Conservation (phyloP, 2,797 vertebrate genomes). For the Cebuella pygmaea region DNA sequence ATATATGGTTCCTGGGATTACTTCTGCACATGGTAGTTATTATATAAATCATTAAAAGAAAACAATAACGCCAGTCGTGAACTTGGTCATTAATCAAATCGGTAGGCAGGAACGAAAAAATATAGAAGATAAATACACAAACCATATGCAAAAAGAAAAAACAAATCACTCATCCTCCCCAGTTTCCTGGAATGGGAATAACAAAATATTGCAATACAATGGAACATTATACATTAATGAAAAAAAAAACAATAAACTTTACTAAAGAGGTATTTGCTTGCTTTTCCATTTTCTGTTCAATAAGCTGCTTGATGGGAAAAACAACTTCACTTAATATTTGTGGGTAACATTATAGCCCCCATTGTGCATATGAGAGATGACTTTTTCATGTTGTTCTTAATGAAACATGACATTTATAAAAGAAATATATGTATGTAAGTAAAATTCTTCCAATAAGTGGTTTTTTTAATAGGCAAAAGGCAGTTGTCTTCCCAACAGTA, state of each 20-base stretch:
- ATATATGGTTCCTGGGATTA: background rate
- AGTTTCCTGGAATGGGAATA: constrained; percentile 44
- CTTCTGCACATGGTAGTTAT: constrained; percentile 52
- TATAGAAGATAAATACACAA: constrained; percentile 66
- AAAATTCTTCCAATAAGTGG: background rate
- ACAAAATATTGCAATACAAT: constrained; percentile 45
- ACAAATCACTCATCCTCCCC: constrained; percentile 36
- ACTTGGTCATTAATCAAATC: constrained; percentile 71
- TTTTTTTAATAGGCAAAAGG: background rate
- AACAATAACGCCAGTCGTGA: constrained; percentile 56
- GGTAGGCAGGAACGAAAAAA: constrained; percentile 65
- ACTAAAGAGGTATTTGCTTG: constrained; percentile 31
- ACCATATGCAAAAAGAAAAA: constrained; percentile 37
- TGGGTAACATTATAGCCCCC: background rate
- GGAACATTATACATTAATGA: constrained; percentile 47
- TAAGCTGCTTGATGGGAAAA: constrained; percentile 10
- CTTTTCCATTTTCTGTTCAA: constrained; percentile 34
- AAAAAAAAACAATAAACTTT: constrained; percentile 46
- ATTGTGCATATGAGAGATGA: background rate
- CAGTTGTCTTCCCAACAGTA: background rate
- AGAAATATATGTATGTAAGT: background rate
- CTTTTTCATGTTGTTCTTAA: background rate
- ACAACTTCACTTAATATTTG: background rate
- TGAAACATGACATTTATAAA: background rate
- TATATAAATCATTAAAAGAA: constrained; percentile 68